Conservation (phyloP, 30 jellyfish, hydroid and myxozoan species). For the Haliclystus octoradiatus region DNA sequence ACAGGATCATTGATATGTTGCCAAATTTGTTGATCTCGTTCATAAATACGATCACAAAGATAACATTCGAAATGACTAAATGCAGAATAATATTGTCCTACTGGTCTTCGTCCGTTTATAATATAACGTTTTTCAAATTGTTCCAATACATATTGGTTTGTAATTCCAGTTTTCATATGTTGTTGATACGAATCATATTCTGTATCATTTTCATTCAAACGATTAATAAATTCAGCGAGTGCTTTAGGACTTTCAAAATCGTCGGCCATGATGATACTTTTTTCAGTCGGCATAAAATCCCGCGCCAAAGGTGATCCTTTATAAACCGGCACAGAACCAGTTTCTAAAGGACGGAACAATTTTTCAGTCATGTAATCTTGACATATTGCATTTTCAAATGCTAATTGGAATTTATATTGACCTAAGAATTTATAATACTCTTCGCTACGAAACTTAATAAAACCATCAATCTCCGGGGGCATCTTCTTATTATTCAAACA, state of each 20-base stretch:
- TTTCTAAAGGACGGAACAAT: slow-evolving; percentile 61
- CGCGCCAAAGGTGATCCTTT: slow-evolving; percentile 56
- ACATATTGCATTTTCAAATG: slow-evolving; percentile 75
- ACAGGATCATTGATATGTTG: slow-evolving; percentile 19
- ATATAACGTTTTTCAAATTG: slow-evolving; percentile 20
- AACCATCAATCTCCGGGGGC: slow-evolving; percentile 69
- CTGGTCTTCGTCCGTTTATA: slow-evolving; percentile 21
- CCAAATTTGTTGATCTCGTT: slow-evolving; percentile 6
- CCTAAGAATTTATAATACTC: slow-evolving; percentile 50
- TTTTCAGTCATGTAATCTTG: slow-evolving; percentile 92
- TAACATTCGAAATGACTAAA: slow-evolving; percentile 53
- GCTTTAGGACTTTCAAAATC: slow-evolving; percentile 61
- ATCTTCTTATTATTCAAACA: slow-evolving; percentile 67
- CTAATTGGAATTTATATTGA: slow-evolving; percentile 51
- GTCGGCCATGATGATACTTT: slow-evolving; percentile 45
- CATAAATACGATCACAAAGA: slow-evolving; percentile 36
- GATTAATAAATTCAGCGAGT: slow-evolving; percentile 40
- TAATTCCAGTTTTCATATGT: slow-evolving; percentile 44
- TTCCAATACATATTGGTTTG: slow-evolving; percentile 31
- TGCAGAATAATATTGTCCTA: slow-evolving; percentile 41
- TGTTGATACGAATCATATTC: slow-evolving; percentile 43
- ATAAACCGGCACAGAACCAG: slow-evolving; percentile 76
- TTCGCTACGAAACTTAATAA: slow-evolving; percentile 42
- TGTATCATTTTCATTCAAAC: slow-evolving; percentile 35
- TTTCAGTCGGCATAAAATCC: slow-evolving; percentile 63